A percentile compares a stretch with the other conserved stretches of the same genome.
phyloP scores from a whole-genome alignment of 2,888 invertebrate species.

The Eupelmus urozonus region DNA sequence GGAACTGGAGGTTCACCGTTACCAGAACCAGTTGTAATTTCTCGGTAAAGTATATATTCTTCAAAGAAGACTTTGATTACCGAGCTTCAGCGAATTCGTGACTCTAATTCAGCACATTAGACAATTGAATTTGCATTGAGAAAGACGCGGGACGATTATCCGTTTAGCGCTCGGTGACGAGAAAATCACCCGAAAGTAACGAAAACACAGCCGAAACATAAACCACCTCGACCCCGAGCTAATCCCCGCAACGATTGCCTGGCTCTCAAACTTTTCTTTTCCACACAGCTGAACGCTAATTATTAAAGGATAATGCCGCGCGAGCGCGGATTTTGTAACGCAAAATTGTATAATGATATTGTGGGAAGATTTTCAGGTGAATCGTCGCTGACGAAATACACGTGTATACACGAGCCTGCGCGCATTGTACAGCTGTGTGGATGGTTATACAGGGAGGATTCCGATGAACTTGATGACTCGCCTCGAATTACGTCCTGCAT shows the following conservation, averaged over 20 bases:
- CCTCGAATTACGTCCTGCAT: constrained; percentile 11
- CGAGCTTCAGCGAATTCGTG: not conserved
- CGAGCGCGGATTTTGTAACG: constrained; percentile 44
- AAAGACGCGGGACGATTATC: not conserved
- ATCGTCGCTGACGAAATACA: constrained; percentile 38
- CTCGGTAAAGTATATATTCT: too few relatives aligned
- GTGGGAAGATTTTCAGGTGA: constrained; percentile 51
- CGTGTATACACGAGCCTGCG: not conserved
- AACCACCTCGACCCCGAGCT: too few relatives aligned
- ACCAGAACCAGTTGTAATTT: too few relatives aligned
- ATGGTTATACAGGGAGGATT: constrained; percentile 17
- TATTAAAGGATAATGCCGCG: constrained; percentile 43
- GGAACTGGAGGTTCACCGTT: too few relatives aligned
- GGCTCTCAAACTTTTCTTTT: constrained; percentile 10
- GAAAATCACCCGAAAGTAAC: not conserved
- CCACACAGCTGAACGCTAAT: constrained; percentile 29
- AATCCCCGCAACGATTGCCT: not conserved
- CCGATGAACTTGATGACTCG: constrained; percentile 50
- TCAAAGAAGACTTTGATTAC: too few relatives aligned
- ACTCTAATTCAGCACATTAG: not conserved
- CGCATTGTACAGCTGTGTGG: not conserved
- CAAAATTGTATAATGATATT: constrained; percentile 53
- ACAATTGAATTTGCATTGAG: not conserved
- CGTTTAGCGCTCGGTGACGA: not conserved
- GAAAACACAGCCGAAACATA: constrained; percentile 4